These are phyloP conservation scores for Notodonta ziczac DNA, from an alignment of 2,888 invertebrate genomes.

Conservation along the genomic window DNA sequence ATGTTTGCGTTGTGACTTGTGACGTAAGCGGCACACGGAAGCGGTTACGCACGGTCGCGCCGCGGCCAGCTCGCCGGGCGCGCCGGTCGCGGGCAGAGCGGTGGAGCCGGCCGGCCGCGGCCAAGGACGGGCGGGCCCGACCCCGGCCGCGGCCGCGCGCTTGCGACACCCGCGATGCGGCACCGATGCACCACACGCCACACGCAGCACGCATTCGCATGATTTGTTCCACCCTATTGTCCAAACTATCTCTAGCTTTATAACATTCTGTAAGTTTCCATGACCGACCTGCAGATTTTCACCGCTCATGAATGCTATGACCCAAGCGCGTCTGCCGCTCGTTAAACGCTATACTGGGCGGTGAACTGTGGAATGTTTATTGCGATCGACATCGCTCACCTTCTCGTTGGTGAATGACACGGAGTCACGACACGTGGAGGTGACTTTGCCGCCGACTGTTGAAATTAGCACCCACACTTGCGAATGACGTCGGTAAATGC, in stretches of 20 bases:
- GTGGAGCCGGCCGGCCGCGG: constrained; percentile 53
- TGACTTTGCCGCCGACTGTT: constrained; percentile 57
- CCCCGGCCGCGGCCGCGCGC: constrained; percentile 46
- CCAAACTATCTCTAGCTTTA: not conserved
- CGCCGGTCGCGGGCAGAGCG: constrained; percentile 43
- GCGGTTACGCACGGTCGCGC: constrained; percentile 68
- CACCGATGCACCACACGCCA: constrained; percentile 28
- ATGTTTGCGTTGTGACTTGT: constrained; percentile 48
- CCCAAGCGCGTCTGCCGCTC: constrained; percentile 16
- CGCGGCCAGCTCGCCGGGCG: constrained; percentile 23
- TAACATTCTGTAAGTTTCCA: not conserved
- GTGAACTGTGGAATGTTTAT: constrained; percentile 31
- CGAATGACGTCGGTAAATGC: constrained; percentile 40
- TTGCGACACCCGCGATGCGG: constrained; percentile 60
- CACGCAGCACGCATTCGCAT: constrained; percentile 23
- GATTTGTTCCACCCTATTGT: not conserved
- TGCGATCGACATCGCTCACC: constrained; percentile 55
- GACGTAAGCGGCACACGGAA: constrained; percentile 71
- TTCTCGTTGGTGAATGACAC: constrained; percentile 54
- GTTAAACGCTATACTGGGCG: constrained; percentile 17
- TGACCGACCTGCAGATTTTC: constrained; percentile 5
- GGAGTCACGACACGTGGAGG: constrained; percentile 45
- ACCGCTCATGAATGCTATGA: constrained; percentile 15
- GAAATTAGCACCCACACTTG: constrained; percentile 60
- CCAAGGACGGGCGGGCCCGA: constrained; percentile 68